These are phyloP conservation scores for Sardina pilchardus DNA, from an alignment of 2,113 vertebrate genomes.

Conservation along the genomic window DNA sequence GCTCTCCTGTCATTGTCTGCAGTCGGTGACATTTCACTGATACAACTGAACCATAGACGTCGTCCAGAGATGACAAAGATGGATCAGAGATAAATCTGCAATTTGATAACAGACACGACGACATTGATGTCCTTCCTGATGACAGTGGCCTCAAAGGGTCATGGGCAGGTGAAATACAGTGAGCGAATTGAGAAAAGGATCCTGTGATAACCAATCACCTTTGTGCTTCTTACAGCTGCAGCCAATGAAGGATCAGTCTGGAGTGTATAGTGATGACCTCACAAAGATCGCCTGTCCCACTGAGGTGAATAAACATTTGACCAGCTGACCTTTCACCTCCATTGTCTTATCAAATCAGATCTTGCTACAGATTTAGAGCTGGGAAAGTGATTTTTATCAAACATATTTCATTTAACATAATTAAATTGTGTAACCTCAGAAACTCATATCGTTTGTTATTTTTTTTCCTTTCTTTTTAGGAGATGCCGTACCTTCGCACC, in stretches of 20 bases:
- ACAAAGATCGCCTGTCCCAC: slow-evolving; percentile 57
- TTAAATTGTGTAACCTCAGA: background rate
- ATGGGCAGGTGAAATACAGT: background rate
- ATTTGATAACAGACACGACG: background rate
- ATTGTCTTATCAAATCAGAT: background rate
- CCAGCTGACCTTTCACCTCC: slow-evolving; percentile 15
- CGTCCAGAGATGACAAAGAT: background rate
- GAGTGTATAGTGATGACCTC: slow-evolving; percentile 34
- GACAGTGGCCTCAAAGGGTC: background rate
- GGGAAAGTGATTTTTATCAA: background rate
- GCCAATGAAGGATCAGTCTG: slow-evolving; percentile 38
- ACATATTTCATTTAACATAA: too few relatives aligned
- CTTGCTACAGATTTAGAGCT: background rate
- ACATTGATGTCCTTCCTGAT: slow-evolving; percentile 17
- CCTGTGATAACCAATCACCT: slow-evolving; percentile 28
- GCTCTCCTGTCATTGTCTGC: background rate
- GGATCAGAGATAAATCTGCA: background rate
- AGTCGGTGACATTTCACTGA: background rate
- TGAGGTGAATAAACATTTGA: slow-evolving; percentile 55
- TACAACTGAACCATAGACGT: background rate
- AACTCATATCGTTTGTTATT: background rate
- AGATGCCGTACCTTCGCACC: slow-evolving; percentile 66
- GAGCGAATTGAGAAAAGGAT: background rate
- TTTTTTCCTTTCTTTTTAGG: slow-evolving; percentile 42
- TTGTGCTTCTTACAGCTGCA: slow-evolving; percentile 60